These are phyloP conservation scores for Heliothis peltigera DNA, from an alignment of 2,888 invertebrate species.

Conservation along the genomic window DNA sequence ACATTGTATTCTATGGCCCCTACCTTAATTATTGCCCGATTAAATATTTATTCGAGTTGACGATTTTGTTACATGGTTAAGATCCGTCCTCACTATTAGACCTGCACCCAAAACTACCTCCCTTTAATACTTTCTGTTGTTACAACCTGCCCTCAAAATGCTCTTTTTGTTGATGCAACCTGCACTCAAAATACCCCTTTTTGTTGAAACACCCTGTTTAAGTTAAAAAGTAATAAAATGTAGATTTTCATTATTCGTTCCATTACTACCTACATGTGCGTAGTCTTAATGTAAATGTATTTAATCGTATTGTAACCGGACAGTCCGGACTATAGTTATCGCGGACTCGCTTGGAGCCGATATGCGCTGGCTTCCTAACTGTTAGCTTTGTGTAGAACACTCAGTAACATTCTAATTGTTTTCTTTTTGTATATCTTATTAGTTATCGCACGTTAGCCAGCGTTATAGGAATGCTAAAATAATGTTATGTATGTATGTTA, in stretches of 20 bases:
- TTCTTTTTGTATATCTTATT: slow-evolving; percentile 18
- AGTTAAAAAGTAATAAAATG: slow-evolving; percentile 8
- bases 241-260: slow-evolving; percentile 31
- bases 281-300: slow-evolving; percentile 40
- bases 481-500: slow-evolving; percentile 27
- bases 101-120: neutral
- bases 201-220: slow-evolving; percentile 10
- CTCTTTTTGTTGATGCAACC: slow-evolving; percentile 8
- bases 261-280: slow-evolving; percentile 38
- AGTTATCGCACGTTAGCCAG: slow-evolving; percentile 47
- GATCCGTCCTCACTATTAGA: slow-evolving; percentile 50
- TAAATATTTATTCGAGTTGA: slow-evolving; percentile 8
- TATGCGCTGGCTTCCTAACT: slow-evolving; percentile 43
- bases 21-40: slow-evolving; percentile 2
- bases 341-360: slow-evolving; percentile 42
- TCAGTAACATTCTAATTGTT: slow-evolving; percentile 28
- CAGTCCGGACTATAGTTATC: slow-evolving; percentile 26
- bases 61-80: slow-evolving; percentile 30
- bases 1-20: slow-evolving; percentile 3
- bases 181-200: slow-evolving; percentile 10
- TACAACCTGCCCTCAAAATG: slow-evolving; percentile 9
- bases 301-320: slow-evolving; percentile 38
- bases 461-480: slow-evolving; percentile 38
- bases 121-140: slow-evolving; percentile 7
- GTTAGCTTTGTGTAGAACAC: slow-evolving; percentile 39